Evolutionary conservation across 2,888 invertebrate genomes (phyloP), one percentile per base, ranked within the genome.

Genomic region (Xanthia icteritia): DNA sequence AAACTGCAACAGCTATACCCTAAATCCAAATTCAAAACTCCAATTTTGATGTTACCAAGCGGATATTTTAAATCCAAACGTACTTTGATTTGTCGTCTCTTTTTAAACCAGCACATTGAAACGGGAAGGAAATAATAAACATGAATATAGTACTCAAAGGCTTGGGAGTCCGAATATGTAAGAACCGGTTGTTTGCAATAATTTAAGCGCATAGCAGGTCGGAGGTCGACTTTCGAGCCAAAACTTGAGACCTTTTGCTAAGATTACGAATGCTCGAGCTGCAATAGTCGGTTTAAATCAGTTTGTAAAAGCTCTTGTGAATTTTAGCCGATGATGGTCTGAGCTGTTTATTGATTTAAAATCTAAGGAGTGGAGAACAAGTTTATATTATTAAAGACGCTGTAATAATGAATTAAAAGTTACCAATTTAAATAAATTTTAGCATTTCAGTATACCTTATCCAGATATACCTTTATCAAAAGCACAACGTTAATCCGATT

Each of bases 161-260:
- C 81, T 78, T 84, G 79, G 79, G 85, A 83, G 73, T 89, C 86
- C 90, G 90, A 90, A 91, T 92, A 89, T 88, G 87, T 88, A 84
- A 78, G 84, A 92, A 93, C 93, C 92, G 92, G 93, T 93, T 92
- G 81, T 89, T 82, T 89, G 92, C 90, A 91, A 92, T 93, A 91
- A 92, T 91, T 92, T 91, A 90, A 89, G 88, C 88, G 86, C 84
- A 88, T 88, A 83, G 87, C 85, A 86, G 93, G 93, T 92, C 93
- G 87, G 89, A 91, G 93, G 93, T 93, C 92, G 84, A 85, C 84
- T 88, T 86, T 89, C 88, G 83, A 85, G 82, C 90, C 87, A 88
- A 92, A 90, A 88, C 88, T 84, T 39, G 79, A 86, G 71, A 80
- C 76, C 78, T 80, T 81, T 79, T 78, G 77, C 73, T 71, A 78